Evolutionary conservation across 2,797 vertebrate species (phyloP).

Genomic region (Coccyzus lansbergi): DNA sequence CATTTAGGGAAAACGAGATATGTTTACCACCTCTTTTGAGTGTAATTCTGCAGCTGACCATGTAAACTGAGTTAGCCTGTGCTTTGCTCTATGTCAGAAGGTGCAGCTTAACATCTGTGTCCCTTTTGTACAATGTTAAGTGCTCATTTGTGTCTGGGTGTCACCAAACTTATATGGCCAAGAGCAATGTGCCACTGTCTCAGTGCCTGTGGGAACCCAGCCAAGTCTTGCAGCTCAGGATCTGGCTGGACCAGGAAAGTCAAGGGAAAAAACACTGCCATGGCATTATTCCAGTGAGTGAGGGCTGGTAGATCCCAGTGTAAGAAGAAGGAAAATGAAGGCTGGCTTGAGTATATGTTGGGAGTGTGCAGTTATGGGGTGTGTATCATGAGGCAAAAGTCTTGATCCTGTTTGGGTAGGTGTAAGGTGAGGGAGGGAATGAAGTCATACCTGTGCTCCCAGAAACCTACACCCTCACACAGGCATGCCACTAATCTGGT

Average conservation of each 20-base stretch:
- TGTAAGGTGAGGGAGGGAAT: not conserved
- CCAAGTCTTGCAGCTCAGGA: not conserved
- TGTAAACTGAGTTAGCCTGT: rapidly evolving
- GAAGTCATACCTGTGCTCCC: not conserved
- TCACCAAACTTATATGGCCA: not conserved
- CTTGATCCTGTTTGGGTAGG: not conserved
- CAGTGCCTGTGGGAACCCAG: not conserved
- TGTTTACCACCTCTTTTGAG: not conserved
- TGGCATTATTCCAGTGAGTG: not conserved
- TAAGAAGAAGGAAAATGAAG: not conserved
- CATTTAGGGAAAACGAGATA: not conserved
- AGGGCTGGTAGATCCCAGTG: not conserved
- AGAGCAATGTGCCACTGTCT: not conserved
- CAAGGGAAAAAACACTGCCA: not conserved
- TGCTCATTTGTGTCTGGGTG: not conserved
- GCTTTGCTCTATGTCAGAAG: not conserved
- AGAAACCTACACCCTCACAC: not conserved
- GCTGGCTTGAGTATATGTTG: not conserved
- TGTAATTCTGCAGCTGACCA: not conserved
- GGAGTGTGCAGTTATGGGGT: not conserved
- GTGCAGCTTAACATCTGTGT: not conserved
- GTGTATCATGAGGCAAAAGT: not conserved
- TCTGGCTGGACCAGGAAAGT: not conserved
- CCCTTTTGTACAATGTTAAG: not conserved
- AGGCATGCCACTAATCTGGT: not conserved